Conservation (phyloP, 1,140 invertebrate species). For the Dendrolimus kikuchii region DNA sequence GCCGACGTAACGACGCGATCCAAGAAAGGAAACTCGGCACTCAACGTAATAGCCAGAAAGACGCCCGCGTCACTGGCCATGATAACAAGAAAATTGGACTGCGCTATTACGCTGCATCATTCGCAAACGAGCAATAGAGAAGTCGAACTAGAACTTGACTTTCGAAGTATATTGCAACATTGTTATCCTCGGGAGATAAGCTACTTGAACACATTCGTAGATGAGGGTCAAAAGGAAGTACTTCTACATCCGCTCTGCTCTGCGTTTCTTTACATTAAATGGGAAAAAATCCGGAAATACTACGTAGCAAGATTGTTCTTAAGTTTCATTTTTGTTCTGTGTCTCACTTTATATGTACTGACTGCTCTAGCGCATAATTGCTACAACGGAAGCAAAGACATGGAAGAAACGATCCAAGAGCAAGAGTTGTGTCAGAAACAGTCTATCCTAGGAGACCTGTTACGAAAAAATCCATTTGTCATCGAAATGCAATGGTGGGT, state of each 20-base stretch:
- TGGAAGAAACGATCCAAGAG: constrained; percentile 79
- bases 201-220: constrained; percentile 86
- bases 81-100: constrained; percentile 83
- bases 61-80: constrained; percentile 86
- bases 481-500: constrained; percentile 87
- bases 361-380: constrained; percentile 84
- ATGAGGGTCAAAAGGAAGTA: constrained; percentile 88
- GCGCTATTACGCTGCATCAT: constrained; percentile 84
- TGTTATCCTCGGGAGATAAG: constrained; percentile 85
- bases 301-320: constrained; percentile 86
- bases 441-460: constrained; percentile 80
- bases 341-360: constrained; percentile 83
- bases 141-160: constrained; percentile 86
- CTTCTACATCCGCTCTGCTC: constrained; percentile 87
- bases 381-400: constrained; percentile 82
- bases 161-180: constrained; percentile 84
- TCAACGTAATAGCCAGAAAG: constrained; percentile 87
- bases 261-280: constrained; percentile 88
- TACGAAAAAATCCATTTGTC: constrained; percentile 80
- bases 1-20: constrained; percentile 89
- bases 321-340: constrained; percentile 85
- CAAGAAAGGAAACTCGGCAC: constrained; percentile 85
- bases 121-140: constrained; percentile 83
- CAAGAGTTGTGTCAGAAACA: constrained; percentile 82
- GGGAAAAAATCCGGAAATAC: constrained; percentile 92